These are phyloP conservation scores for Galemys pyrenaicus DNA, from an alignment of 2,113 vertebrate genomes.

Conservation along the genomic window DNA sequence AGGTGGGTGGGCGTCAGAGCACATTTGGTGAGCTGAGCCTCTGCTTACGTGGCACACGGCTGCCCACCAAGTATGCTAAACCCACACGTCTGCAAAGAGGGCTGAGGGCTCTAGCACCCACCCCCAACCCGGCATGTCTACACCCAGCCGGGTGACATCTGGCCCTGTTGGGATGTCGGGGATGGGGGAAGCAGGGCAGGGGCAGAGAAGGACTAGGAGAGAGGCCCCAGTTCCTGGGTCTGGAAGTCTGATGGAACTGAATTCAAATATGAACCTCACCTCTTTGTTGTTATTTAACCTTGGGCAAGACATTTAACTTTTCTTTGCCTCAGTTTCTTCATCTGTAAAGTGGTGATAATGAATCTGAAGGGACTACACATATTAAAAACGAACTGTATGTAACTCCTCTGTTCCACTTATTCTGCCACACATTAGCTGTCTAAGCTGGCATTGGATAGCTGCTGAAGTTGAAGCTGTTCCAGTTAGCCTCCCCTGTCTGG, in stretches of 20 bases:
- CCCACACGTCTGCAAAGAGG: not conserved
- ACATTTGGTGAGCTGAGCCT: conserved; percentile 50
- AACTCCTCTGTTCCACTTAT: not conserved
- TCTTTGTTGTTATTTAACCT: not conserved
- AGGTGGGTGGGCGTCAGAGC: conserved; percentile 71
- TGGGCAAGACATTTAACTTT: not conserved
- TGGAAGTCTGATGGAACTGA: not conserved
- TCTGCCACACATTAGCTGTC: not conserved
- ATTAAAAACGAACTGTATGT: not conserved
- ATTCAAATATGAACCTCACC: not conserved
- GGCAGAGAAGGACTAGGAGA: not conserved
- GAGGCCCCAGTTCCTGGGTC: not conserved
- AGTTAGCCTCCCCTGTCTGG: not conserved
- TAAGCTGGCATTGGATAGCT: not conserved
- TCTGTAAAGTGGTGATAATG: conserved; percentile 36
- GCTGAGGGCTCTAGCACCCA: not conserved
- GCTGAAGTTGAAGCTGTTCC: not conserved
- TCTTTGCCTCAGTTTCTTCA: conserved; percentile 42
- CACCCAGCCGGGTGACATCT: not conserved
- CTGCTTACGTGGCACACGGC: not conserved
- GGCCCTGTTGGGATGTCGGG: not conserved
- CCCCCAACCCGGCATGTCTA: not conserved
- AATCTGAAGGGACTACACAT: not conserved
- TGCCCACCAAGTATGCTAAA: conserved; percentile 25
- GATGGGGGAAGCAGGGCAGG: too few relatives aligned